Evolutionary conservation across 2,888 invertebrate species (phyloP), one percentile per base, ranked within the genome.

Genomic region (Operophtera brumata): DNA sequence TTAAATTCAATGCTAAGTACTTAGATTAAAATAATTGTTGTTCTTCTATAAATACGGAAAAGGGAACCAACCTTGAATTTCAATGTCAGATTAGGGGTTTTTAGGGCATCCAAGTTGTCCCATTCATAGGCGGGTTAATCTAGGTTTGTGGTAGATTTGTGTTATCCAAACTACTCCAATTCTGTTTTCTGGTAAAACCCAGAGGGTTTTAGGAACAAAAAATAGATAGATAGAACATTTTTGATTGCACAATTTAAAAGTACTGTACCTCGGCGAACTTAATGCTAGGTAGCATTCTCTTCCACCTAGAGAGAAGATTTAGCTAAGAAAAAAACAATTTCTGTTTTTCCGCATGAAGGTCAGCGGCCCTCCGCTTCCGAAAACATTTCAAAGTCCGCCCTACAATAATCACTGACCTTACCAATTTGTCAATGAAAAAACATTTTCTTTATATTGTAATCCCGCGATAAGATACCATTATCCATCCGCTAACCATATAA

Each of bases 341-440:
- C n/a, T n/a, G n/a, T n/a, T n/a, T n/a, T n/a, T n/a, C n/a, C n/a
- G n/a, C n/a, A n/a, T n/a, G n/a, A n/a, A n/a, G 20, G 20, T 20
- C 20, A 20, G 20, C 20, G 20, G 20, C 4, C 20, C 2, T 20
- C 20, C 20, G 20, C 20, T 20, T 20, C 20, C 20, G 20, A 20
- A 20, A 20, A 20, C 20, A 4, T 20, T 44, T n/a, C 20, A 25
- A 20, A 48, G 20, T 44, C 32, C 43, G 40, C 3, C 11, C 47
- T 58, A n/a, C n/a, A 56, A 61, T 59, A 56, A 61, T 59, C 57
- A 54, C 43, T 55, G 51, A 55, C 55, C 57, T 57, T 53, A 55
- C 37, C 26, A 13, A 56, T 41, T 25, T 9, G 45, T 30, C 28
- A 34, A 47, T 45, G 9, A 30, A 34, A 47, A 46, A 36, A 32